Conservation (phyloP, 2,888 invertebrate genomes). For the Azorinus chamasolen region DNA sequence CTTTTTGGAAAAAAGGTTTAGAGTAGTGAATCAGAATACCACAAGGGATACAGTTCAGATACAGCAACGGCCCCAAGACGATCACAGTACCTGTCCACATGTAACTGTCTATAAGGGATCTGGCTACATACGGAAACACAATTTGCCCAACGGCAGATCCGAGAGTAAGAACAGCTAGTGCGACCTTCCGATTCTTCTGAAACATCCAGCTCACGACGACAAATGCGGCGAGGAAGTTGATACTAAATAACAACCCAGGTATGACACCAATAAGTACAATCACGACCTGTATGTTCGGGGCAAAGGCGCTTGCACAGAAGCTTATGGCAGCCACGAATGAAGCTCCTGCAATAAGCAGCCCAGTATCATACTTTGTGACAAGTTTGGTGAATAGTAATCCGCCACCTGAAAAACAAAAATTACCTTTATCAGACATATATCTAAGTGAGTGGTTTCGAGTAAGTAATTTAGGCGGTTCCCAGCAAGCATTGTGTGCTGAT, state of each 20-base stretch:
- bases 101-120: conserved; percentile 33
- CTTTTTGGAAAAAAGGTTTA: too few relatives aligned
- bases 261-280: conserved; percentile 38
- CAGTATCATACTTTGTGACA: conserved; percentile 26
- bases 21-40: conserved; percentile 26
- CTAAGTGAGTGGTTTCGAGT: too few relatives aligned
- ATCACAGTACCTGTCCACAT: conserved; percentile 43
- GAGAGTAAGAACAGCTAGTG: conserved; percentile 35
- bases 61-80: conserved; percentile 27
- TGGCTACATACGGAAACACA: conserved; percentile 36
- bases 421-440: too few relatives aligned
- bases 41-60: conserved; percentile 49
- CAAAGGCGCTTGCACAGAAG: conserved; percentile 16
- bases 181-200: conserved; percentile 29
- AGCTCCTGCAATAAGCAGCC: conserved; percentile 29
- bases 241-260: conserved; percentile 23
- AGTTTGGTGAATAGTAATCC: conserved; percentile 37
- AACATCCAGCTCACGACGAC: conserved; percentile 34
- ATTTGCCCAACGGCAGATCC: conserved; percentile 38
- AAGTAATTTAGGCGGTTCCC: too few relatives aligned
- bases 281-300: conserved; percentile 23
- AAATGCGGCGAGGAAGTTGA: conserved; percentile 26
- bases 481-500: too few relatives aligned
- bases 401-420: conserved; percentile 53
- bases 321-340: conserved; percentile 13